Base-by-base conservation (phyloP, 2,797 vertebrate genomes). In the Peromyscus attwateri region DNA sequence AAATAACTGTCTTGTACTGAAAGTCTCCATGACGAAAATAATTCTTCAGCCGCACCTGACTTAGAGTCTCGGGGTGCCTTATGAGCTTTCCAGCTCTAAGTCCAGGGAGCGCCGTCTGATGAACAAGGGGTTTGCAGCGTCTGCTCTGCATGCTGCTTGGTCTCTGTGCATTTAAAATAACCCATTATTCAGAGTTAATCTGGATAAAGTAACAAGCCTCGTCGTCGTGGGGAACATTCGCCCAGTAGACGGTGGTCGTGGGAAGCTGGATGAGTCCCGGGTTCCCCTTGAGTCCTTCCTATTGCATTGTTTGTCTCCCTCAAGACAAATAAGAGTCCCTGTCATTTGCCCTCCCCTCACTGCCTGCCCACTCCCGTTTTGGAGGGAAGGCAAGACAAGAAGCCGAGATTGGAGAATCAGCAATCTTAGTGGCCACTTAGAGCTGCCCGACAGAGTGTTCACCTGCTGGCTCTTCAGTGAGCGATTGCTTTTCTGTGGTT, bases 351-450 rank as follows among this genome's bases (percentile, higher is more conserved):
- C 4, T 0, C 46, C 49, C 49, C 17, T 31, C n/a, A 9, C 52
- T 57, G 68, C n/a, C 87, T 75, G 70, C 25, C 87, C n/a, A 31
- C 87, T 68, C n/a, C 10, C 6, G 13, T 87, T 73, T 43, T 60
- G 43, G 70, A 88, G 70, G 83, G 52, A 88, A 60, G 52, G 52
- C n/a, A 60, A 73, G 87, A 88, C 68, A 57, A 60, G 85, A 88
- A 75, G 25, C 6, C 1, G 11, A 21, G 85, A 23, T 37, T 57
- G 49, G 87, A 60, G 87, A 31, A 57, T 43, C 25, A 27, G 21
- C 68, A 23, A 25, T 60, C 70, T 89, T 43, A 43, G 71, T 89
- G 57, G 37, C 89, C 90, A 68, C 46, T 88, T 77, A 68, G 64
- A 70, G 55, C 75, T 55, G n/a, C 57, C 49, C 52, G 87, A 68